Base-by-base conservation (phyloP, 2,888 invertebrate species). In the Dynastes grantii region DNA sequence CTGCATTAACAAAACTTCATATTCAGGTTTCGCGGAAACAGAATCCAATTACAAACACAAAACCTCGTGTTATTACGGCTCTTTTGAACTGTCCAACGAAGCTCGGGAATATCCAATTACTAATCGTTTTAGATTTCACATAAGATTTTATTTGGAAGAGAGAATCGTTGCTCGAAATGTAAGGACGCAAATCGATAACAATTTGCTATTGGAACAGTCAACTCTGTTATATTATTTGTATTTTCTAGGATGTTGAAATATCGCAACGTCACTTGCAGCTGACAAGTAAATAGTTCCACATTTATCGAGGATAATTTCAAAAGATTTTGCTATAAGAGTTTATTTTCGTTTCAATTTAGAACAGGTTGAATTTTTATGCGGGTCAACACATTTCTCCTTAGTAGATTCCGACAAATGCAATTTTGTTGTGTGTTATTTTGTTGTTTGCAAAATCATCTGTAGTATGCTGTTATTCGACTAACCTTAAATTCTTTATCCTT, bases 101-200 rank as follows among this genome's bases (percentile, higher is more conserved):
- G 27, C 37, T 58, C 1, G 37, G 1, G 22, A 16, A 45, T 45
- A 67, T 67, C 65, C 65, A 22, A 67, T 67, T 37, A 27, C 65
- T 8, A 67, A 45, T 6, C 16, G 16, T 5, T 45, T 45, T 16
- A 22, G 22, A 22, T 67, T 6, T 16, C 40, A 67, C 22, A 67
- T 67, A 8, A 67, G 45, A 67, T 67, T 65, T 37, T 65, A 67
- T 67, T 67, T 67, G 55, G 22, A 22, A 22, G 22, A 9, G n/a
- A 67, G n/a, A 67, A 67, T 45, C 8, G 65, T 40, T 5, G 40
- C 11, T 45, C 65, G 40, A 45, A 45, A 8, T 40, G 45, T 45
- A 37, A 67, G 45, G 45, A 40, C 37, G 45, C 16, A 22, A 45
- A 67, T 67, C 49, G 45, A 67, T 67, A 67, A 45, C 65, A 40